Evolutionary conservation across 2,888 invertebrate genomes (phyloP).

Genomic region (Nesidiocoris tenuis): DNA sequence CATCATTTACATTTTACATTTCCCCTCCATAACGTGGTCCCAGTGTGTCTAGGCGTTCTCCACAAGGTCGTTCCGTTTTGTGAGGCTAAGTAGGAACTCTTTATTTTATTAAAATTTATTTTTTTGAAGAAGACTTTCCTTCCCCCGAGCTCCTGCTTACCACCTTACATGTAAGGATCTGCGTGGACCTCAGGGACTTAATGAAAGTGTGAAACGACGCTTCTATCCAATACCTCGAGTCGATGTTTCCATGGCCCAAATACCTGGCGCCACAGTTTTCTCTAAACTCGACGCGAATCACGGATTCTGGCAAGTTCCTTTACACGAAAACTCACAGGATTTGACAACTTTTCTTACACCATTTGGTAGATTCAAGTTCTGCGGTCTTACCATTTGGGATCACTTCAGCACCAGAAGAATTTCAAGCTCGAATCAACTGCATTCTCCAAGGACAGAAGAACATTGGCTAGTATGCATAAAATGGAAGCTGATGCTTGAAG

Average conservation of each 20-base stretch:
- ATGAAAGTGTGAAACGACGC: conserved; percentile 12
- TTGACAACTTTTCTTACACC: conserved; percentile 50
- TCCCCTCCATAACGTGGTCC: too few species aligned
- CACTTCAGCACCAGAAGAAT: conserved; percentile 43
- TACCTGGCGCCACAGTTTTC: conserved; percentile 5
- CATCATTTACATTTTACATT: too few species aligned
- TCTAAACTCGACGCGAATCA: conserved; percentile 13
- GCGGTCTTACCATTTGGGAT: conserved; percentile 50
- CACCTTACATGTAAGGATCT: not conserved
- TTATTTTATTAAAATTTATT: too few species aligned
- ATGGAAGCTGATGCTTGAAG: too few species aligned
- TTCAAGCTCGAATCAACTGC: conserved; percentile 44
- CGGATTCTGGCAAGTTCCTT: conserved; percentile 8
- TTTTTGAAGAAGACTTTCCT: too few species aligned
- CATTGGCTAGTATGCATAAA: too few species aligned
- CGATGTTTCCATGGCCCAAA: not conserved
- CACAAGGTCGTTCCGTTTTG: too few species aligned
- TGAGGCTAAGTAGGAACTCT: not conserved
- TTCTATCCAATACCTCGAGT: not conserved
- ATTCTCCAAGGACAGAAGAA: conserved; percentile 45
- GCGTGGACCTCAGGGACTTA: not conserved
- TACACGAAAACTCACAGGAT: conserved; percentile 47
- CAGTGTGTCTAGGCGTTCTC: too few species aligned
- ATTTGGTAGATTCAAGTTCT: conserved; percentile 49
- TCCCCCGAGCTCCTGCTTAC: too few species aligned